Percentiles rank a stretch among this genome's conserved stretches.
phyloP scores from a whole-genome alignment of 2,113 vertebrate genomes.

The Marcusenius ussheri region DNA sequence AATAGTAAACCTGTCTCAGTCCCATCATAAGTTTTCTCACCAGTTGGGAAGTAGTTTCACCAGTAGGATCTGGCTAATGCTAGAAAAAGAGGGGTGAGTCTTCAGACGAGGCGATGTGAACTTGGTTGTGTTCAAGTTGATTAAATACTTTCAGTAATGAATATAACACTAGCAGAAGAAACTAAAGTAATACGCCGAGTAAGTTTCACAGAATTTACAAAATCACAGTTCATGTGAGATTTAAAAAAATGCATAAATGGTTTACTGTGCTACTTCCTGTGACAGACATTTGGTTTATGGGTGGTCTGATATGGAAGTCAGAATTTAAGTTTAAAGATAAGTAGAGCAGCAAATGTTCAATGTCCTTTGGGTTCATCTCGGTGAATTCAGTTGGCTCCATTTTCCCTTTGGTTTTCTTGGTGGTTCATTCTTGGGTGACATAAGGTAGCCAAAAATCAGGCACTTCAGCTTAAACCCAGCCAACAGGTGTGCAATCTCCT shows the following conservation, averaged over 20 bases:
- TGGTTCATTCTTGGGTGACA: not conserved
- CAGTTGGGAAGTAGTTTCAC: not conserved
- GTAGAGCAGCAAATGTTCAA: not conserved
- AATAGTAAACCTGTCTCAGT: not conserved
- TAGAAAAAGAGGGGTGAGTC: not conserved
- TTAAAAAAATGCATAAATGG: not conserved
- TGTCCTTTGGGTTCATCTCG: slow-evolving; percentile 17
- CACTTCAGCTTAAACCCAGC: not conserved
- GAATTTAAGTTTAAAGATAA: not conserved
- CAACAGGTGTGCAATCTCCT: not conserved
- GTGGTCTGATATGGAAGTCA: not conserved
- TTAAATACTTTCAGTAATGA: not conserved
- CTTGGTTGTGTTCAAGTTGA: not conserved
- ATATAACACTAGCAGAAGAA: not conserved
- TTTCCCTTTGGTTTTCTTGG: not conserved
- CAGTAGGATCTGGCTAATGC: not conserved
- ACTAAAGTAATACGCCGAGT: not conserved
- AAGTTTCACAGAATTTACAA: not conserved
- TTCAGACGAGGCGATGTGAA: not conserved
- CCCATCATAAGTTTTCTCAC: not conserved
- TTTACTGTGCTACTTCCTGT: not conserved
- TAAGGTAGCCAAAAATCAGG: not conserved
- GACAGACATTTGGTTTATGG: not conserved
- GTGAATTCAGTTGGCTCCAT: not conserved
- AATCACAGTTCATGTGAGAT: not conserved